These are phyloP conservation scores for Hololepta plana DNA, from an alignment of 2,888 invertebrate species.

Conservation along the genomic window DNA sequence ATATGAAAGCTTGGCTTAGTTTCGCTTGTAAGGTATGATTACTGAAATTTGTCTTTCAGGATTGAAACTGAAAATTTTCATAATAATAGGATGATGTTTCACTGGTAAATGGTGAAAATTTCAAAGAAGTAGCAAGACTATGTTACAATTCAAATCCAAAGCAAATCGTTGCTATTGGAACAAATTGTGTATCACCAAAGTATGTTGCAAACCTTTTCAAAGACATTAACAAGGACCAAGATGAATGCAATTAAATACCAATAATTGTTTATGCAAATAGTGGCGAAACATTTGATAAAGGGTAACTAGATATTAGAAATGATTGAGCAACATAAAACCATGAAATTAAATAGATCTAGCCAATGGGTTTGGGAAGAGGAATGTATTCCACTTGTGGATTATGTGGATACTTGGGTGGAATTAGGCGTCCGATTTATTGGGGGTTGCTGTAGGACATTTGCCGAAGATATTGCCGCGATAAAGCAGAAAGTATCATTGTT, in stretches of 20 bases:
- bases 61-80: constrained; percentile 1
- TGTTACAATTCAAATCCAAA: constrained; percentile 35
- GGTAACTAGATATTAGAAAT: constrained; percentile 33
- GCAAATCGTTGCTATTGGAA: constrained; percentile 65
- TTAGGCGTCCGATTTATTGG: constrained; percentile 66
- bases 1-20: constrained; percentile 64
- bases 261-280: constrained; percentile 80
- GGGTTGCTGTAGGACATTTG: constrained; percentile 72
- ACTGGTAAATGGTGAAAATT: constrained; percentile 59
- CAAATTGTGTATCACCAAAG: constrained; percentile 61
- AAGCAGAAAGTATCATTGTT: constrained; percentile 41
- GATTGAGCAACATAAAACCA: too few species aligned
- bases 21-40: constrained; percentile 65
- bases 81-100: constrained; percentile 10
- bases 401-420: constrained; percentile 60
- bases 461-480: constrained; percentile 54
- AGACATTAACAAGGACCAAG: constrained; percentile 26
- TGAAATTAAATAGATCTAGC: too few species aligned
- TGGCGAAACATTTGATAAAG: constrained; percentile 54
- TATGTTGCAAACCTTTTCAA: constrained; percentile 37
- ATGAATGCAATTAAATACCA: constrained; percentile 34
- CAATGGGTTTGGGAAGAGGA: constrained; percentile 48
- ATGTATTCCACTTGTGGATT: constrained; percentile 43
- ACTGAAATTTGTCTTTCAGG: not conserved
- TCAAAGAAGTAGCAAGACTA: constrained; percentile 45